These are phyloP conservation scores for Brachypterus glaber DNA, from an alignment of 2,888 invertebrate genomes.

Conservation along the genomic window DNA sequence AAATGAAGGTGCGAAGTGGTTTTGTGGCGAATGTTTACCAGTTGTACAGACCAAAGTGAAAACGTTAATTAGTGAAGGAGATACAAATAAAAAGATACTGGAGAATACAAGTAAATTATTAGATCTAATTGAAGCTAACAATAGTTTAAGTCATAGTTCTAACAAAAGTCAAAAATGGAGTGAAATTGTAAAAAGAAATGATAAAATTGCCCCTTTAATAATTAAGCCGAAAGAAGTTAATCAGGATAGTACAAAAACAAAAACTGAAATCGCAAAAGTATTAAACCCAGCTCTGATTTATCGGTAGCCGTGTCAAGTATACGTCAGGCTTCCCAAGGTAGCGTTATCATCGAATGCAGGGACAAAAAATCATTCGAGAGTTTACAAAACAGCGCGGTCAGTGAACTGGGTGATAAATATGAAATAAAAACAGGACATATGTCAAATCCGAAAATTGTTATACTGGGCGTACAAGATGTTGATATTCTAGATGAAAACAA, in stretches of 20 bases:
- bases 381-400: conserved; percentile 1
- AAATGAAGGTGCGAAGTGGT: background rate
- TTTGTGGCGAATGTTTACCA: conserved; percentile 1
- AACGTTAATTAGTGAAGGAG: background rate
- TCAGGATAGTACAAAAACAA: background rate
- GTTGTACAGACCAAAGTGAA: background rate
- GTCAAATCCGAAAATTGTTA: background rate
- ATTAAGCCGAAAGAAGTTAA: background rate
- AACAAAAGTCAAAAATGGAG: background rate
- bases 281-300: conserved; percentile 1
- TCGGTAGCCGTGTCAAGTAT: background rate
- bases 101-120: background rate
- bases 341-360: background rate
- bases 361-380: background rate
- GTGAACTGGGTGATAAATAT: too few species aligned
- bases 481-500: background rate
- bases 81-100: background rate
- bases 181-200: background rate
- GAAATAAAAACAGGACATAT: too few species aligned
- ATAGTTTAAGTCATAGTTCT: background rate
- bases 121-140: conserved; percentile 1
- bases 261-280: background rate
- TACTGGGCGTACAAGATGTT: background rate
- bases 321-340: background rate
- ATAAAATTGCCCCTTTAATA: background rate